These are phyloP conservation scores for Fringilla coelebs DNA, from an alignment of 2,797 vertebrate species.

Conservation along the genomic window DNA sequence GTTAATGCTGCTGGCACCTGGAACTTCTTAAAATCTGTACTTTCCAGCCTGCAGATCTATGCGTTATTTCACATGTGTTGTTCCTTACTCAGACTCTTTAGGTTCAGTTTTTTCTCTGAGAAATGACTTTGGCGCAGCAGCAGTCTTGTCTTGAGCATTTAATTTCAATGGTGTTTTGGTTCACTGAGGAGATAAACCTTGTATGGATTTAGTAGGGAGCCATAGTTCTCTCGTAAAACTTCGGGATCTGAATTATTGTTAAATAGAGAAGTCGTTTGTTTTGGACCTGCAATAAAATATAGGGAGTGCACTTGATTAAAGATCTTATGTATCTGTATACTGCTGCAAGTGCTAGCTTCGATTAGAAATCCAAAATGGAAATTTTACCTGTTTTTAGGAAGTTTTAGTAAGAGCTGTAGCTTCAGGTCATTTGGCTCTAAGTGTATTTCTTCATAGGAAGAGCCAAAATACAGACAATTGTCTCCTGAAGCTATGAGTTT, in stretches of 20 bases:
- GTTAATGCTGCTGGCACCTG: neutral
- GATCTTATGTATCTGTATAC: neutral
- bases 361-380: neutral
- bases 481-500: constrained; percentile 6
- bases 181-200: neutral
- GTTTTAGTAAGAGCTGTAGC: neutral
- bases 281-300: neutral
- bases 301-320: neutral
- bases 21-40: neutral
- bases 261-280: neutral
- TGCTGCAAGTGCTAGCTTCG: neutral
- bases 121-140: neutral
- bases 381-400: neutral
- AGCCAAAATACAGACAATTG: neutral
- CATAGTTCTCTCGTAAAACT: neutral
- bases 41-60: neutral
- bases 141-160: neutral
- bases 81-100: neutral
- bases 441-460: neutral
- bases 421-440: neutral
- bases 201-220: neutral
- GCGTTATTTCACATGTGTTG: rapidly evolving
- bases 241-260: neutral
- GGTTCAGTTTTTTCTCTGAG: neutral
- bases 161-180: neutral